phyloP scores from a whole-genome alignment of 2,888 invertebrate genomes.

The Sepiola atlantica region DNA sequence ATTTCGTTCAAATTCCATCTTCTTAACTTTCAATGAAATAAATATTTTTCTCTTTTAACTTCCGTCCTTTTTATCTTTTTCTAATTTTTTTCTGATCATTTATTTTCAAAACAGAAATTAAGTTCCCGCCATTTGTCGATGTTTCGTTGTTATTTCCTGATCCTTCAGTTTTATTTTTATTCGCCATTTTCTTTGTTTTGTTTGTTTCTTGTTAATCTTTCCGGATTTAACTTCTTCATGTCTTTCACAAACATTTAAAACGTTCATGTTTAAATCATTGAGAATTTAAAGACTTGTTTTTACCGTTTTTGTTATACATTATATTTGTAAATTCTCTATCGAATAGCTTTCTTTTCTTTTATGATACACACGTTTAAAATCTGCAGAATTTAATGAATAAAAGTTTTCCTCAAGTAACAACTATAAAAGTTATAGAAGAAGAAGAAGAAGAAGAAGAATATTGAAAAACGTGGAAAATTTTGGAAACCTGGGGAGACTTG shows the following conservation, averaged over 20 bases:
- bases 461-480: too few relatives aligned
- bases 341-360: not conserved
- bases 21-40: not conserved
- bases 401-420: too few relatives aligned
- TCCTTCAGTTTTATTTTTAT: not conserved
- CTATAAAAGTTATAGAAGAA: too few relatives aligned
- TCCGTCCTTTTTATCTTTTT: not conserved
- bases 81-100: not conserved
- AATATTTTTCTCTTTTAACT: not conserved
- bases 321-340: not conserved
- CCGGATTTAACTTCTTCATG: not conserved
- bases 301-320: not conserved
- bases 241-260: not conserved
- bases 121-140: not conserved
- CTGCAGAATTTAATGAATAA: too few relatives aligned
- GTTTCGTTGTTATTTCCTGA: too few relatives aligned
- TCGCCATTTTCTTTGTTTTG: not conserved
- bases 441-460: too few relatives aligned
- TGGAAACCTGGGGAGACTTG: too few relatives aligned
- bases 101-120: not conserved
- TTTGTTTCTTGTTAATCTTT: not conserved
- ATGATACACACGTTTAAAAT: too few relatives aligned
- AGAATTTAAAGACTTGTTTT: not conserved
- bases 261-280: not conserved
- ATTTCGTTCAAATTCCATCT: not conserved